Evolutionary conservation across 2,888 invertebrate genomes (phyloP), one percentile per base, ranked within the genome.

Genomic region (Villa cingulata): DNA sequence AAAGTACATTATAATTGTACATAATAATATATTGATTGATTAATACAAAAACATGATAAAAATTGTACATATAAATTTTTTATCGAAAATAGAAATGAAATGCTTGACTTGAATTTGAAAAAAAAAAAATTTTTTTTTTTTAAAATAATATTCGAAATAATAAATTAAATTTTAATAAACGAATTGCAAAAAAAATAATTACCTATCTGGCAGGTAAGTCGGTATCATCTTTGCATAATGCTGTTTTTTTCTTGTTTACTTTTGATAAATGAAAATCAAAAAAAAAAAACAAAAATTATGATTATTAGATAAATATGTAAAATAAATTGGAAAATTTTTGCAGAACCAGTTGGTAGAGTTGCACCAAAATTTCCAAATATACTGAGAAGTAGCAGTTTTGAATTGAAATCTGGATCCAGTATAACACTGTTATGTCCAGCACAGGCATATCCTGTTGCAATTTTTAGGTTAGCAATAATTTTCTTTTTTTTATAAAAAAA

Each of bases 311-410:
- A 32, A 5, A 39, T 12, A 27, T 29, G 12, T 14, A 49, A 23
- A 34, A 44, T 32, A 37, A 37, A 50, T 20, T 23, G 12, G 14
- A 27, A 41, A 41, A 48, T 19, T 34, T 56, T 62, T 61, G 54
- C 66, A 68, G 64, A 86, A 74, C 86, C 86, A 57, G 78, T 85
- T 71, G 82, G 83, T 70, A 81, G 81, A 65, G 80, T 82, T 52
- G 75, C 78, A 55, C 83, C 83, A 54, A 82, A 81, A 73, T 78
- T 80, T 62, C 72, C 76, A 66, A 75, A 74, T 58, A 72, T 74
- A 55, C 63, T 59, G 64, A 77, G 75, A 37, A 76, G 77, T 63
- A 78, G 77, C 70, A 76, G 78, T 57, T 78, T 78, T 70, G 75
- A 74, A 64, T 74, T 76, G 60, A 66, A 57, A 56, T 66, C 71